Conservation (phyloP, 1,140 invertebrate genomes). For the Gonioctena quinquepunctata region DNA sequence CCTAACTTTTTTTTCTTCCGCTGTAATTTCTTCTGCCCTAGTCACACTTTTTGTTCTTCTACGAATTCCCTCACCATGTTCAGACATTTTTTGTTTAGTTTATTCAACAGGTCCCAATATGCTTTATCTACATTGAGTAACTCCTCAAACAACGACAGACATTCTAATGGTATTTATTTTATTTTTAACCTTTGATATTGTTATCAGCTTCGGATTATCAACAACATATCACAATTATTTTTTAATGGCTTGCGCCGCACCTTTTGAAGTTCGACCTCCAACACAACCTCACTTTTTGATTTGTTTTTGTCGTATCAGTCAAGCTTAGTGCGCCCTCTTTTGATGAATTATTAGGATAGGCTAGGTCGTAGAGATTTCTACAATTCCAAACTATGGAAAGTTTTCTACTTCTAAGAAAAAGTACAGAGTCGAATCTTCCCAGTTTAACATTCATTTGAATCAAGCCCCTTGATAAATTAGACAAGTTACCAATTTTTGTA, state of each 20-base stretch:
- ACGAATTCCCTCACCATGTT: constrained; percentile 43
- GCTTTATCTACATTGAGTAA: not conserved
- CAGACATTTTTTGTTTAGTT: constrained; percentile 43
- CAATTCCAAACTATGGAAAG: too few relatives aligned
- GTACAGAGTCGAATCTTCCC: too few relatives aligned
- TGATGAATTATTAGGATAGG: too few relatives aligned
- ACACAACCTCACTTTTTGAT: too few relatives aligned
- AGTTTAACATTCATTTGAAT: too few relatives aligned
- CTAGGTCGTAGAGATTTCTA: too few relatives aligned
- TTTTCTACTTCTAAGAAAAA: too few relatives aligned
- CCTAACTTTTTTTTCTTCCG: constrained; percentile 76
- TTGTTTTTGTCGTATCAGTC: too few relatives aligned
- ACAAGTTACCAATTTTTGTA: too few relatives aligned
- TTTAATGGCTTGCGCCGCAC: not conserved
- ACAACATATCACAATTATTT: not conserved
- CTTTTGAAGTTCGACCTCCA: not conserved
- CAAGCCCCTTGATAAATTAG: too few relatives aligned
- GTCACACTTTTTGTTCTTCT: constrained; percentile 84
- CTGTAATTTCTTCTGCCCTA: constrained; percentile 82
- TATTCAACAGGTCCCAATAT: not conserved
- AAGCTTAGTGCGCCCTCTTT: too few relatives aligned
- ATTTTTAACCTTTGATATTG: not conserved
- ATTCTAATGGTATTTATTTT: not conserved
- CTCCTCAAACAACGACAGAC: not conserved
- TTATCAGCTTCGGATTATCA: not conserved